Evolutionary conservation across 2,797 vertebrate genomes (phyloP), one percentile per base, ranked within the genome.

Genomic region (Rhabdophis nuchalis): DNA sequence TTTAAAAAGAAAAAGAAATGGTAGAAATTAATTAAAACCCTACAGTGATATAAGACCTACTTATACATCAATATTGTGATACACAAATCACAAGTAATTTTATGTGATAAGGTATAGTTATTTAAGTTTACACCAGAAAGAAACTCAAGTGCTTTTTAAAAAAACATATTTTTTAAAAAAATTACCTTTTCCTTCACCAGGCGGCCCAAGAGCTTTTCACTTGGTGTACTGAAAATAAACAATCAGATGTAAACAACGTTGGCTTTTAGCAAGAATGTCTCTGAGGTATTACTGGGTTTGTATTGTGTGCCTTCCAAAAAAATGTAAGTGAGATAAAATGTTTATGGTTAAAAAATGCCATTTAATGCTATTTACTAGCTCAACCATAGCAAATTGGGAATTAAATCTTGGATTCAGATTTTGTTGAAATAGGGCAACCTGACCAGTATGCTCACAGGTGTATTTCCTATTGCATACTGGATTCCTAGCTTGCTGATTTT

Each of bases 181-280:
- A 92, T 72, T 98, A 99, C 99, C 99, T 99, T 99, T 94, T 99
- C 99, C 93, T 99, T 99, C 92, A 99, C 99, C 82, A 99, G 97
- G 88, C 99, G 99, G 56, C 99, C 99, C 86, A 99, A 98, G 29
- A 99, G 98, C 92, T 99, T 99, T 95, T 99, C 99, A 96, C 99
- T 99, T 64, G 99, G 99, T 0, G 99, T 99, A 95, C 99, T 99
- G 94, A 91, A 97, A 97, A 90, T 9, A 93, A 93, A 95, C 11
- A 96, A 89, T 94, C 64, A 94, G 89, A 92, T 86, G 52, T 32
- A 60, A 0, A 91, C 58, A 87, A 25, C 25, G 1, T 36, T 68
- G 91, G 94, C 10, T 20, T 77, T 88, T 25, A 64, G 3, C 50
- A 12, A 56, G 86, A 1, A 87, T 50, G 89, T 7, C 68, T 89